Evolutionary conservation across 2,888 invertebrate genomes (phyloP).

Genomic region (Heliconius cydno): DNA sequence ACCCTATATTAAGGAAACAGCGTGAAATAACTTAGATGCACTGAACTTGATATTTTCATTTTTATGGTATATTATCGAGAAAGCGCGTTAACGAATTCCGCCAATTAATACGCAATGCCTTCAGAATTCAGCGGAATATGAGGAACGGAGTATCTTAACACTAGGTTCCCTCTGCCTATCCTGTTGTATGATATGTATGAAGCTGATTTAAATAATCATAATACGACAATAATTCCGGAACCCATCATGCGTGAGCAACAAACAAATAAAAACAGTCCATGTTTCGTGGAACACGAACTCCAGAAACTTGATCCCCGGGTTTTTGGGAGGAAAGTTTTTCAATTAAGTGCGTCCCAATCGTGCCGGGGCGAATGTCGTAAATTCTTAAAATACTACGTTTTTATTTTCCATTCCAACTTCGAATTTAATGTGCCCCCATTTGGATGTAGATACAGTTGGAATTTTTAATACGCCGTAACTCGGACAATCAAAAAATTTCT

Average conservation of each 20-base stretch:
- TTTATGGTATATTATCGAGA: too few species aligned
- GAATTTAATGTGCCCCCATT: slow-evolving; percentile 42
- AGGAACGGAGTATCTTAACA: too few species aligned
- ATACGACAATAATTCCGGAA: slow-evolving; percentile 20
- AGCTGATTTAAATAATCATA: not conserved
- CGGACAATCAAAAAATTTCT: slow-evolving; percentile 35
- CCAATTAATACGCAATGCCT: too few species aligned
- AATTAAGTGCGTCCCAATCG: slow-evolving; percentile 63
- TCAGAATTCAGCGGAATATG: too few species aligned
- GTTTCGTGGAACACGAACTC: slow-evolving; percentile 62
- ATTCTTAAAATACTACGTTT: slow-evolving; percentile 47
- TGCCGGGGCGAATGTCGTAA: slow-evolving; percentile 45
- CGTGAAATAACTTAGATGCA: too few species aligned
- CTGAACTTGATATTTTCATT: too few species aligned
- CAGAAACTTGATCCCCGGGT: slow-evolving; percentile 47
- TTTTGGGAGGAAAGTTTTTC: slow-evolving; percentile 69
- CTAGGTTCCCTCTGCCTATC: too few species aligned
- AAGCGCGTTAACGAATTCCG: too few species aligned
- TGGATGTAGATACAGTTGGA: slow-evolving; percentile 36
- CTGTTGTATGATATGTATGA: too few species aligned
- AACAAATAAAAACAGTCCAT: slow-evolving; percentile 69
- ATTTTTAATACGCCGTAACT: slow-evolving; percentile 43
- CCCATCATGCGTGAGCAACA: slow-evolving; percentile 53
- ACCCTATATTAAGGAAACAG: too few species aligned
- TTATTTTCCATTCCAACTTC: slow-evolving; percentile 46